Evolutionary conservation across 2,797 vertebrate genomes (phyloP).

Genomic region (Cossypha dichroa): DNA sequence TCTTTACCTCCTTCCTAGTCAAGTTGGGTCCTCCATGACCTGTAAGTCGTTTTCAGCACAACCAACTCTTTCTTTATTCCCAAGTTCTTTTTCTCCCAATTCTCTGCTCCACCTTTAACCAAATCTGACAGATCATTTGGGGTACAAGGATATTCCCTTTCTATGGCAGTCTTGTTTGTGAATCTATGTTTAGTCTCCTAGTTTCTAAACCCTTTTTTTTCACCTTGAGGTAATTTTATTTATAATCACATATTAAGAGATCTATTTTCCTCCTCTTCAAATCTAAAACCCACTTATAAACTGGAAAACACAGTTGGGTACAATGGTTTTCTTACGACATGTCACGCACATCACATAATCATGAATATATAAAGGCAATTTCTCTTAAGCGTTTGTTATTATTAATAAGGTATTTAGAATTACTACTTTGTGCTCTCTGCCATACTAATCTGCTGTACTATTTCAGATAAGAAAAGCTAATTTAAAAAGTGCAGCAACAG

Average conservation of each 20-base stretch:
- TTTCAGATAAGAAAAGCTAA: conserved; percentile 24
- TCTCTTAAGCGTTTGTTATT: not conserved
- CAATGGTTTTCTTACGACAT: not conserved
- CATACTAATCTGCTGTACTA: not conserved
- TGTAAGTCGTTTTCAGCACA: not conserved
- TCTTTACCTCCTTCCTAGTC: not conserved
- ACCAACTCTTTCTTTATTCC: not conserved
- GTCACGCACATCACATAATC: not conserved
- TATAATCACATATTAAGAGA: not conserved
- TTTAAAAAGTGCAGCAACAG: not conserved
- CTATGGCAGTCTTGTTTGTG: not conserved
- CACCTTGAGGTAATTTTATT: not conserved
- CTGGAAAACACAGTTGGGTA: not conserved
- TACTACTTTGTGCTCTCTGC: not conserved
- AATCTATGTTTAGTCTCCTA: not conserved
- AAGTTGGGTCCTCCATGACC: not conserved
- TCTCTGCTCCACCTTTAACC: not conserved
- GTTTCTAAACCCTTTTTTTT: not conserved
- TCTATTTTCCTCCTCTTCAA: not conserved
- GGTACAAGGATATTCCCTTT: not conserved
- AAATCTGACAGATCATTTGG: not conserved
- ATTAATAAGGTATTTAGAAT: not conserved
- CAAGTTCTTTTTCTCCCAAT: not conserved
- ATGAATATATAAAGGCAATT: not conserved
- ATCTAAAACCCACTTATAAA: not conserved